Evolutionary conservation across 2,113 vertebrate genomes (phyloP).

Genomic region (Panthera uncia): DNA sequence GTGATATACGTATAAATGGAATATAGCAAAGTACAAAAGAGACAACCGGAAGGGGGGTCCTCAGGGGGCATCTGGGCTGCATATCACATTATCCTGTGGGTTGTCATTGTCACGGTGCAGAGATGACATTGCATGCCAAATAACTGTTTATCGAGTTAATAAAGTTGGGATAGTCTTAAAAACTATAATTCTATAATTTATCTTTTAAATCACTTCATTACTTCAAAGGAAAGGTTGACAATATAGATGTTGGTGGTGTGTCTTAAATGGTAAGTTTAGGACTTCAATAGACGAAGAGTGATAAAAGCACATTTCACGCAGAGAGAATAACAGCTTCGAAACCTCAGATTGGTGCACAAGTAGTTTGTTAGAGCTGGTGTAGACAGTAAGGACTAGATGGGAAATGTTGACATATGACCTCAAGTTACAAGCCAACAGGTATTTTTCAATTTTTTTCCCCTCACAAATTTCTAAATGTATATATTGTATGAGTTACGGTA

Average conservation of each 20-base stretch:
- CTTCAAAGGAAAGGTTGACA: background rate
- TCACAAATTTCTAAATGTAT: background rate
- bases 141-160: background rate
- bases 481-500: background rate
- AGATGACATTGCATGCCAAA: background rate
- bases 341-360: background rate
- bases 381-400: background rate
- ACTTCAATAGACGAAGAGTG: background rate
- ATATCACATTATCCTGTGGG: too few species aligned
- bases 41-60: rapidly evolving
- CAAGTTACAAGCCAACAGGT: background rate
- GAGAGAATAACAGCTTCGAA: background rate
- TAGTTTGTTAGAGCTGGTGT: background rate
- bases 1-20: too few species aligned
- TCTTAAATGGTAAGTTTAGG: background rate
- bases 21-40: background rate
- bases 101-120: background rate
- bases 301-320: background rate
- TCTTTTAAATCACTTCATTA: background rate
- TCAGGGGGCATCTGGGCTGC: background rate
- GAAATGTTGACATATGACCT: background rate
- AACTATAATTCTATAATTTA: background rate
- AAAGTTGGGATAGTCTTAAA: background rate
- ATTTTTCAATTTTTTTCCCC: background rate
- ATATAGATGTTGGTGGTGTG: background rate